These are phyloP conservation scores for Pectinophora gossypiella DNA, from an alignment of 1,140 invertebrate species.

Conservation along the genomic window DNA sequence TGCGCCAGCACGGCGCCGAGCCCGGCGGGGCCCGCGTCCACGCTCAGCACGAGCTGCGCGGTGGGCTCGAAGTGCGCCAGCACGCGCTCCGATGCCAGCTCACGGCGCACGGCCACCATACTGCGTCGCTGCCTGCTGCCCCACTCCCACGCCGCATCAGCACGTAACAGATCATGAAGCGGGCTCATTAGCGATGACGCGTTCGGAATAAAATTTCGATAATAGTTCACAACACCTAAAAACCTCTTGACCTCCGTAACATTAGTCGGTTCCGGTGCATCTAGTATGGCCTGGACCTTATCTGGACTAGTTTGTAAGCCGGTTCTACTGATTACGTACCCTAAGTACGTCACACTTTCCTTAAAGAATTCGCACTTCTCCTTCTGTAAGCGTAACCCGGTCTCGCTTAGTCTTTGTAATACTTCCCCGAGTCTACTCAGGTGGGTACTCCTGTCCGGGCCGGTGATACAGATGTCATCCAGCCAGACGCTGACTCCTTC, in stretches of 20 bases:
- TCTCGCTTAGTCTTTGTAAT: constrained; percentile 28
- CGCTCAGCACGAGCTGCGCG: constrained; percentile 33
- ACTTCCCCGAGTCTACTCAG: constrained; percentile 22
- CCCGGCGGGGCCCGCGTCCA: constrained; percentile 40
- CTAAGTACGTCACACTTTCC: constrained; percentile 46
- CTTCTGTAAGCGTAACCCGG: constrained; percentile 33
- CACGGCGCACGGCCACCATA: constrained; percentile 25
- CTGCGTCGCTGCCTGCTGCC: constrained; percentile 22
- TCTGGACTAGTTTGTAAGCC: constrained; percentile 39
- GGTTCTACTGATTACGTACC: constrained; percentile 34
- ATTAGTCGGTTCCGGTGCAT: constrained; percentile 35
- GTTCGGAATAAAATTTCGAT: constrained; percentile 53
- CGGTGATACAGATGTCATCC: constrained; percentile 30
- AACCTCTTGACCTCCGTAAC: constrained; percentile 47
- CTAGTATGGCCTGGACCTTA: constrained; percentile 42
- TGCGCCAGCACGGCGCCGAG: constrained; percentile 43
- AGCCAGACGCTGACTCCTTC: constrained; percentile 30
- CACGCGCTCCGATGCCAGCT: constrained; percentile 30
- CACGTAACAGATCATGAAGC: constrained; percentile 26
- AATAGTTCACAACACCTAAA: constrained; percentile 64
- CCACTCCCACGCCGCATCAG: constrained; percentile 25
- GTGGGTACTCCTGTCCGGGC: constrained; percentile 18
- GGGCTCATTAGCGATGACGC: constrained; percentile 37
- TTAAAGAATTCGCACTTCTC: constrained; percentile 46
- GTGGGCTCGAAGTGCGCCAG: constrained; percentile 55